phyloP scores from a whole-genome alignment of 2,888 invertebrate species.

The Andrena praecox region DNA sequence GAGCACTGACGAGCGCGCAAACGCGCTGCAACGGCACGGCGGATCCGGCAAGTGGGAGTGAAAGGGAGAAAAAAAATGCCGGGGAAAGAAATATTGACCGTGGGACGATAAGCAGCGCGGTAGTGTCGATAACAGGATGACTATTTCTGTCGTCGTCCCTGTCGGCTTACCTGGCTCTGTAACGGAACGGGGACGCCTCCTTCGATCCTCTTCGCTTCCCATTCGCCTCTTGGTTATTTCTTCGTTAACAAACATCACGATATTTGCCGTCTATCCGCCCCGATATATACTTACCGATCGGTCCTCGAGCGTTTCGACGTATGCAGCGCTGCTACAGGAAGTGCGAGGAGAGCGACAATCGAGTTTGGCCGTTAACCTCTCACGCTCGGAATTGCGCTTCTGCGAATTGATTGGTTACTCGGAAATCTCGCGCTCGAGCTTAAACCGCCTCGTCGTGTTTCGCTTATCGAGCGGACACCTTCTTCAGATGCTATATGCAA shows the following conservation, averaged over 20 bases:
- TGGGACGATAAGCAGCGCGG: constrained; percentile 68
- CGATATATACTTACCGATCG: constrained; percentile 34
- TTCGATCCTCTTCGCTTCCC: background rate
- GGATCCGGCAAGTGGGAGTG: constrained; percentile 46
- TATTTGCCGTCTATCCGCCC: background rate
- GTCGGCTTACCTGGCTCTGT: constrained; percentile 39
- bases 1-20: constrained; percentile 51
- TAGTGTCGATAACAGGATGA: constrained; percentile 70
- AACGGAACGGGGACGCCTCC: background rate
- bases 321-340: constrained; percentile 28
- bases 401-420: constrained; percentile 54
- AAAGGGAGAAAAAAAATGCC: constrained; percentile 35
- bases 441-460: constrained; percentile 32
- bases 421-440: constrained; percentile 41
- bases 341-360: constrained; percentile 39
- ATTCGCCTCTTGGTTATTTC: background rate
- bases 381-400: constrained; percentile 45
- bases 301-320: background rate
- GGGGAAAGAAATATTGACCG: constrained; percentile 72
- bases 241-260: background rate
- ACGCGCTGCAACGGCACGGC: constrained; percentile 58
- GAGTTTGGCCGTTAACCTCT: constrained; percentile 50
- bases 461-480: constrained; percentile 19
- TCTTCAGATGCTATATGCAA: background rate
- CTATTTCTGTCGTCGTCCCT: constrained; percentile 59